Evolutionary conservation across 2,797 vertebrate genomes (phyloP).

Genomic region (Gymnoscopelus braueri): DNA sequence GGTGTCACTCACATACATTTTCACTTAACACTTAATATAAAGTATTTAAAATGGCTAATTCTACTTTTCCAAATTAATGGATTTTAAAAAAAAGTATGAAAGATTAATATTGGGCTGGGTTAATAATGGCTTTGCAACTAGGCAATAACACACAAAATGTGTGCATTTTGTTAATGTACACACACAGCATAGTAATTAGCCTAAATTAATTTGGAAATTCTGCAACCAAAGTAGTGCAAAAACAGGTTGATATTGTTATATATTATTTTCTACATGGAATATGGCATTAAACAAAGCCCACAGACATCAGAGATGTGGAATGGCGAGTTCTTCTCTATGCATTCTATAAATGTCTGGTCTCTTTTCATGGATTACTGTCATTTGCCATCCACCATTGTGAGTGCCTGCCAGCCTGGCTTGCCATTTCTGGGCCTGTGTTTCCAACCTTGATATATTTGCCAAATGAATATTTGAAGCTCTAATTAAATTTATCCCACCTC

Average conservation of each 20-base stretch:
- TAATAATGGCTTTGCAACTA: too few relatives aligned
- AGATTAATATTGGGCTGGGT: background rate
- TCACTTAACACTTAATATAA: too few relatives aligned
- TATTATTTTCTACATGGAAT: slow-evolving; percentile 48
- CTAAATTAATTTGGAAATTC: slow-evolving; percentile 53
- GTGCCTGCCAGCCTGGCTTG: slow-evolving; percentile 91
- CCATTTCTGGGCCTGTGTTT: slow-evolving; percentile 90
- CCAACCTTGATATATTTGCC: slow-evolving; percentile 93
- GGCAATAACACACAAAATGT: slow-evolving; percentile 13
- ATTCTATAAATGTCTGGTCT: slow-evolving; percentile 82
- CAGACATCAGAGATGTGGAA: slow-evolving; percentile 72
- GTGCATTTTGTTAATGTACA: slow-evolving; percentile 8
- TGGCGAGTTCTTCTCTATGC: slow-evolving; percentile 72
- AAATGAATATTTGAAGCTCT: slow-evolving; percentile 98
- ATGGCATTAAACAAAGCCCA: slow-evolving; percentile 63
- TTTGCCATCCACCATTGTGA: slow-evolving; percentile 78
- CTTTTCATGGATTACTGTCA: slow-evolving; percentile 84
- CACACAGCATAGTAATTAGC: slow-evolving; percentile 50
- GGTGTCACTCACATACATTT: too few relatives aligned
- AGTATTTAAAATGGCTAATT: too few relatives aligned
- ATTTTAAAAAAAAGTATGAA: background rate
- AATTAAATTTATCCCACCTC: slow-evolving; percentile 94
- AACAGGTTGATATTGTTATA: slow-evolving; percentile 62
- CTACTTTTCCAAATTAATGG: too few relatives aligned
- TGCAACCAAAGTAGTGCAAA: slow-evolving; percentile 45